Evolutionary conservation across 2,113 vertebrate species (phyloP), one percentile per base, ranked within the genome.

Genomic region (Sterrhoptilus dennistouni): DNA sequence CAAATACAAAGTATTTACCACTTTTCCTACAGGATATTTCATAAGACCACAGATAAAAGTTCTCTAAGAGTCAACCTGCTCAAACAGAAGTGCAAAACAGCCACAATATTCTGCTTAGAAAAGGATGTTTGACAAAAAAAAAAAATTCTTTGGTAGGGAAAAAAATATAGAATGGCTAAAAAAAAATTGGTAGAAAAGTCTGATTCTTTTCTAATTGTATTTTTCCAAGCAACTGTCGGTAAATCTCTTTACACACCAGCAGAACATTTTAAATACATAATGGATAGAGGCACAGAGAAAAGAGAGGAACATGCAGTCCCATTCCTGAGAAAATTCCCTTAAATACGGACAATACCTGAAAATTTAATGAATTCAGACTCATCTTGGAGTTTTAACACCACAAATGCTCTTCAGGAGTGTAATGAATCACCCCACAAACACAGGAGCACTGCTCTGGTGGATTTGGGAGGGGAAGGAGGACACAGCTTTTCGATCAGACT

Each of bases 401-500:
- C 50, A 49, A 89, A 33, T 66, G 35, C 60, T 85, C 3, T 47
- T 93, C 49, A 23, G 47, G 50, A 69, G 52, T 61, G 27, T 69
- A 76, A 81, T 27, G 72, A 82, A 92, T 71, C 59, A 50, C 75
- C 82, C 56, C 49, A 38, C 60, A 72, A 96, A 77, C 57, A 83
- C 38, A 56, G 49, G 63, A 56, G 35, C 53, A 17, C 28, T 35
- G 60, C 8, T 52, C 12, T 66, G 79, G 47, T 78, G 47, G 66
- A 63, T 95, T 97, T 61, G 57, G 88, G 69, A 87, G 54, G 76
- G 31, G 40, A 23, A 59, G 95, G 83, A 86, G 96, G 94, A 92
- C 92, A 57, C 68, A 97, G 93, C 76, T 94, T 95, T 96, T 95
- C 8, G 36, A 96, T 97, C 95, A 89, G 49, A 53, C 95, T 97